Conservation (phyloP, 2,888 invertebrate species). For the Erebia aethiops region DNA sequence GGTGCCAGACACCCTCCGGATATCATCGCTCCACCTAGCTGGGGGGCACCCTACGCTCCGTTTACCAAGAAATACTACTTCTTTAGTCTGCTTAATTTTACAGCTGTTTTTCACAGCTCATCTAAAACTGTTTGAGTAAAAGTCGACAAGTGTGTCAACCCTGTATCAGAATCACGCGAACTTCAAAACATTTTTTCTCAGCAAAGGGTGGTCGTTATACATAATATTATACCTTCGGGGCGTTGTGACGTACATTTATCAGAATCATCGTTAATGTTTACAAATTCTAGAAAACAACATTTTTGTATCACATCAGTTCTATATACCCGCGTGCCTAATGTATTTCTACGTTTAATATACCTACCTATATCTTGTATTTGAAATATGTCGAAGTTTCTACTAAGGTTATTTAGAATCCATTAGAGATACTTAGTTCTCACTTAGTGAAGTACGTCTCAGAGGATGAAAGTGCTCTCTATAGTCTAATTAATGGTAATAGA, state of each 20-base stretch:
- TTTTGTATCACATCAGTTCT: neutral
- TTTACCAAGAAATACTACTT: too few relatives aligned
- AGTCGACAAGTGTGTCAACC: neutral
- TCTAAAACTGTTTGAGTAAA: neutral
- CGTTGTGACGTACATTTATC: conserved; percentile 27
- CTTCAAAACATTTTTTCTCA: conserved; percentile 11
- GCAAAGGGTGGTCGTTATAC: conserved; percentile 9
- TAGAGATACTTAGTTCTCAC: neutral
- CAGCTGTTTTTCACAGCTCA: too few relatives aligned
- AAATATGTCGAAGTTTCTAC: neutral
- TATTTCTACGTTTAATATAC: neutral
- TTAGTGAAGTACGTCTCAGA: neutral
- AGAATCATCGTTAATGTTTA: conserved; percentile 22
- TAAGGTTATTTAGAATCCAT: conserved; percentile 1
- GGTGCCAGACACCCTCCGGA: too few relatives aligned
- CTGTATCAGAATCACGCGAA: conserved; percentile 28
- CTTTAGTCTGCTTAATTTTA: too few relatives aligned
- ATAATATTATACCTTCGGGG: neutral
- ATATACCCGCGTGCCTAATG: neutral
- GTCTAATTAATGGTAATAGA: neutral
- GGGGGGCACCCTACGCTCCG: too few relatives aligned
- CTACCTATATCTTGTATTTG: neutral
- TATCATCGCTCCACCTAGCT: too few relatives aligned
- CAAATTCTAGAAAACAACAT: conserved; percentile 9
- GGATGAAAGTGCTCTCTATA: neutral